phyloP scores from a whole-genome alignment of 2,888 invertebrate genomes.

The Apamea epomidion region DNA sequence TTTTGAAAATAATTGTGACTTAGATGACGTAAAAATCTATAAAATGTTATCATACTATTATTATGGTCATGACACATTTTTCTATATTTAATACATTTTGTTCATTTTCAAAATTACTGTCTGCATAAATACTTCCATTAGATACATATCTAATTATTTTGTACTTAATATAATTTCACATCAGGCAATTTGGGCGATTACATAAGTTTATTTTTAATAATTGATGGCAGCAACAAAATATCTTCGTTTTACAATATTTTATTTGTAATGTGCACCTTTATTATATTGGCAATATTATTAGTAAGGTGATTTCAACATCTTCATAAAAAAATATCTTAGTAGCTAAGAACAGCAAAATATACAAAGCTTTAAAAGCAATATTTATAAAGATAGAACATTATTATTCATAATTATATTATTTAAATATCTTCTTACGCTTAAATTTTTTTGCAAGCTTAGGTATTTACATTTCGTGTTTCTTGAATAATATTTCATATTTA shows the following conservation, averaged over 20 bases:
- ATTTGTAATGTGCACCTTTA: neutral
- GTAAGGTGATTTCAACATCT: conserved; percentile 1
- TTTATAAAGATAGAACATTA: conserved; percentile 10
- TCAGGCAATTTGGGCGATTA: conserved; percentile 11
- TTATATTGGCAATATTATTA: conserved; percentile 13
- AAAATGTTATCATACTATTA: conserved; percentile 66
- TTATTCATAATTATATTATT: conserved; percentile 11
- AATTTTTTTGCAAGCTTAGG: neutral
- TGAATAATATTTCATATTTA: neutral
- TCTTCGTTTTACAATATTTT: neutral
- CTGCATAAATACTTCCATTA: neutral
- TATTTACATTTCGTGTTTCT: conserved; percentile 26
- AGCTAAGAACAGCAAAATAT: conserved; percentile 23
- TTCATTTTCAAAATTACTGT: conserved; percentile 6
- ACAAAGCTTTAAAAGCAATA: conserved; percentile 12
- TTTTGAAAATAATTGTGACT: conserved; percentile 60
- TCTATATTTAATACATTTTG: conserved; percentile 28
- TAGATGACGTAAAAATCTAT: conserved; percentile 61
- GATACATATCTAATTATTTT: conserved; percentile 30
- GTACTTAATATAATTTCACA: conserved; percentile 30
- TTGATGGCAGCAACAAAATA: conserved; percentile 11
- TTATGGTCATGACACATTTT: conserved; percentile 65
- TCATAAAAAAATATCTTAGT: neutral
- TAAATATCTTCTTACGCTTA: neutral
- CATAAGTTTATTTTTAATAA: neutral